Evolutionary conservation across 2,113 vertebrate genomes (phyloP).

Genomic region (Colossoma macropomum): DNA sequence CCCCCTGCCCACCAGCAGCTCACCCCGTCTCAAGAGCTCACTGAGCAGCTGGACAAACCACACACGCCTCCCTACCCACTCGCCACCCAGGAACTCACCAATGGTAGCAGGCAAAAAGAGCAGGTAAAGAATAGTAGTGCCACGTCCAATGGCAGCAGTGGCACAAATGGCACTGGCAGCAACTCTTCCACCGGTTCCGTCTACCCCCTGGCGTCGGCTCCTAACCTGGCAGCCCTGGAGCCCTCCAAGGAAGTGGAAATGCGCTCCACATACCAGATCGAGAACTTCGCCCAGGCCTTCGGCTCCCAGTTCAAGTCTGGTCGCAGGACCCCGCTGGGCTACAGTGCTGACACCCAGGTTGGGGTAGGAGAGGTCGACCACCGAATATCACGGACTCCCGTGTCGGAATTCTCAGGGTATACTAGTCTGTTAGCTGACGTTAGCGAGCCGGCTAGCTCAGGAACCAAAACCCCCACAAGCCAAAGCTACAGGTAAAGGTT

Average conservation of each 20-base stretch:
- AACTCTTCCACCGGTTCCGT: conserved; percentile 76
- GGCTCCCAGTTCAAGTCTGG: conserved; percentile 99
- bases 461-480: conserved; percentile 98
- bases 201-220: conserved; percentile 84
- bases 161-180: conserved; percentile 44
- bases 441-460: conserved; percentile 95
- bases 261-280: conserved; percentile 95
- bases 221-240: conserved; percentile 90
- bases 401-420: conserved; percentile 99
- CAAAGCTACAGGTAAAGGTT: conserved; percentile 99
- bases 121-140: conserved; percentile 79
- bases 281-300: conserved; percentile 99
- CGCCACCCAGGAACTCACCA: conserved; percentile 87
- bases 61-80: conserved; percentile 89
- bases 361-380: conserved; percentile 90
- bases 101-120: conserved; percentile 85
- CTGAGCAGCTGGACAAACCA: conserved; percentile 96
- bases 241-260: conserved; percentile 90
- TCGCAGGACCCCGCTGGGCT: conserved; percentile 94
- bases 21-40: conserved; percentile 98
- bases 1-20: conserved; percentile 92
- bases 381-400: conserved; percentile 92
- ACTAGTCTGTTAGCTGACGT: conserved; percentile 99
- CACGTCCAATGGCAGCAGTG: conserved; percentile 42
- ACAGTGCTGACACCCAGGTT: conserved; percentile 85